phyloP scores from a whole-genome alignment of 2,888 invertebrate genomes.

The Drosophila mayaguana region DNA sequence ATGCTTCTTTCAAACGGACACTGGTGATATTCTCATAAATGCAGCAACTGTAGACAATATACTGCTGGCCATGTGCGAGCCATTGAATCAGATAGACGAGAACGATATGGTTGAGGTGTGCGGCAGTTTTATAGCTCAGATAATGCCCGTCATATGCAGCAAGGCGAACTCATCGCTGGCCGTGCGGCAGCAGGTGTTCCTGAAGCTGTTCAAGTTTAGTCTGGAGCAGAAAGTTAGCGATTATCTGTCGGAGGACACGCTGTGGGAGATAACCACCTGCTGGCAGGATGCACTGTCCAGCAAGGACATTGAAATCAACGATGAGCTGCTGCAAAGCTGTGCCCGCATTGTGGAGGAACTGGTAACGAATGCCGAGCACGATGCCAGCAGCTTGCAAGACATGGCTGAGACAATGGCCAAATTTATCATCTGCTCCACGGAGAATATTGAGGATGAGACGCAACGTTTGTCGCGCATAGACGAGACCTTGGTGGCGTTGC shows the following conservation, averaged over 20 bases:
- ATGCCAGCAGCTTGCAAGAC: conserved; percentile 55
- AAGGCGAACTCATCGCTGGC: conserved; percentile 84
- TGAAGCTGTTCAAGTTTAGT: conserved; percentile 86
- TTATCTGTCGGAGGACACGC: conserved; percentile 85
- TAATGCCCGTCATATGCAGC: conserved; percentile 86
- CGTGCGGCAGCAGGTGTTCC: conserved; percentile 85
- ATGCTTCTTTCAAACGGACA: conserved; percentile 85
- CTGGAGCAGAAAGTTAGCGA: conserved; percentile 82
- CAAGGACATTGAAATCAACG: conserved; percentile 78
- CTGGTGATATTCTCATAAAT: conserved; percentile 83
- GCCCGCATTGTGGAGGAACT: conserved; percentile 67
- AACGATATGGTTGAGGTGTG: conserved; percentile 85
- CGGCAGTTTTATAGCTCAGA: conserved; percentile 86
- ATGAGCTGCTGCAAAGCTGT: conserved; percentile 70
- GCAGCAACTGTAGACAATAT: conserved; percentile 80
- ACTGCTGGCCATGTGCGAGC: conserved; percentile 76
- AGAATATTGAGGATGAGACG: conserved; percentile 70
- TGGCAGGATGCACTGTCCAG: conserved; percentile 87
- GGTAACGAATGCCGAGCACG: conserved; percentile 38
- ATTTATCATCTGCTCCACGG: conserved; percentile 82
- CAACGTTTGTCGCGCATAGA: conserved; percentile 72
- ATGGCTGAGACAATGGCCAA: conserved; percentile 79
- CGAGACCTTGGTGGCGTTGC: conserved; percentile 54
- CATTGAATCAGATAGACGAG: conserved; percentile 62
- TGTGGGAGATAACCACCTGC: conserved; percentile 87